Percentiles rank a stretch among this genome's conserved stretches.
These are phyloP conservation scores for Osmerus mordax DNA, from an alignment of 2,113 vertebrate species.

Conservation along the genomic window DNA sequence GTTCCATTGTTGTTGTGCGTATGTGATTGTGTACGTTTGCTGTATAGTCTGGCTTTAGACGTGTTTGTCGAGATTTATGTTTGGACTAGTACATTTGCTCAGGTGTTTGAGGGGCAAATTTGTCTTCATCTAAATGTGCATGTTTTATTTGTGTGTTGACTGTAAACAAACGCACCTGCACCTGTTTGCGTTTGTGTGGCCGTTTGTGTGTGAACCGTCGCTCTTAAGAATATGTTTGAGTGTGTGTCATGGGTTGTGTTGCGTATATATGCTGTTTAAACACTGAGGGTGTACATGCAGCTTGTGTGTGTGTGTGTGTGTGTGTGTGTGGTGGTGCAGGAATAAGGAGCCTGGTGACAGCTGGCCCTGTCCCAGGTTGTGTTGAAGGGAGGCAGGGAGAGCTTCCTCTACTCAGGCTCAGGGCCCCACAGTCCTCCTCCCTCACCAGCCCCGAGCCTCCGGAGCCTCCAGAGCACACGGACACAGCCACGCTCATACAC, in stretches of 20 bases:
- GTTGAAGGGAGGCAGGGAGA: conserved; percentile 56
- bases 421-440: neutral
- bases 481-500: conserved; percentile 16
- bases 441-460: conserved; percentile 1
- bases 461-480: no score
- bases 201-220: conserved; percentile 11
- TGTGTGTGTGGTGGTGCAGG: conserved; percentile 43
- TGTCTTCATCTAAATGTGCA: conserved; percentile 65
- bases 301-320: conserved; percentile 13
- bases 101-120: conserved; percentile 65
- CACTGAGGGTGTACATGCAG: neutral
- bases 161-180: conserved; percentile 71
- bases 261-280: conserved; percentile 1
- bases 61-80: conserved; percentile 59
- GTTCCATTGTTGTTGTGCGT: neutral
- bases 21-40: conserved; percentile 39
- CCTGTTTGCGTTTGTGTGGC: neutral
- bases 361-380: conserved; percentile 70
- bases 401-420: conserved; percentile 10
- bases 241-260: neutral
- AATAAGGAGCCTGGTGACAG: conserved; percentile 56
- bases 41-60: no score
- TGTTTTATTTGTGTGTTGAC: conserved; percentile 54
- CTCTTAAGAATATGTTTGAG: conserved; percentile 22
- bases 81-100: conserved; percentile 59